phyloP scores from a whole-genome alignment of 37 sponge, comb jelly and placozoan species.

The Aplysina aerophoba region DNA sequence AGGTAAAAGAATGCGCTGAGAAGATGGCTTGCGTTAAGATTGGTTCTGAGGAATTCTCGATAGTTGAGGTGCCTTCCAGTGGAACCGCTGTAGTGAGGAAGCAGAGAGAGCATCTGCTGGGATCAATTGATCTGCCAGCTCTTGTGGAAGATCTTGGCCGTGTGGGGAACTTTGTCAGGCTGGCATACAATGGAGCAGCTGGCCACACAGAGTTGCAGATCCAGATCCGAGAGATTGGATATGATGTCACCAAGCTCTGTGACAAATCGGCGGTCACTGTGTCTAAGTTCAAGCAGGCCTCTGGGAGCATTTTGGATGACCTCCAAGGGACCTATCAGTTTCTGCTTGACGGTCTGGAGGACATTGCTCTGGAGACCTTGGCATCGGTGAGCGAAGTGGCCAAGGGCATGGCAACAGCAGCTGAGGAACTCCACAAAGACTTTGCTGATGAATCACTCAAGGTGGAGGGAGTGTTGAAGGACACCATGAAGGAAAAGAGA shows the following conservation, averaged over 20 bases:
- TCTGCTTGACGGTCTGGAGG: slow-evolving; percentile 54
- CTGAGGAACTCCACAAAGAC: slow-evolving; percentile 39
- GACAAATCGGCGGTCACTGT: slow-evolving; percentile 65
- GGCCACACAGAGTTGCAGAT: slow-evolving; percentile 47
- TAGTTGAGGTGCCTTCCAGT: neutral
- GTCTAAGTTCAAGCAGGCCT: slow-evolving; percentile 48
- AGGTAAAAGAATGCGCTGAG: too few species aligned
- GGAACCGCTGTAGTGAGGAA: neutral
- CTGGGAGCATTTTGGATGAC: slow-evolving; percentile 41
- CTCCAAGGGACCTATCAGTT: slow-evolving; percentile 58
- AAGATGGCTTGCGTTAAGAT: too few species aligned
- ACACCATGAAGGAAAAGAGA: slow-evolving; percentile 1
- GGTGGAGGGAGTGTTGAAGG: slow-evolving; percentile 15
- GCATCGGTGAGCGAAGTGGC: slow-evolving; percentile 48
- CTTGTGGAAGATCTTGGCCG: neutral
- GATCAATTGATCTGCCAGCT: neutral
- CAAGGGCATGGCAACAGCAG: slow-evolving; percentile 52
- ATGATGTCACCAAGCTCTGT: slow-evolving; percentile 68
- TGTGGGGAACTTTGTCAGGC: neutral
- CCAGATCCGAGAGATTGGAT: slow-evolving; percentile 55
- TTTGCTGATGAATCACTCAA: slow-evolving; percentile 47
- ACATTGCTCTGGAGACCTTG: slow-evolving; percentile 61
- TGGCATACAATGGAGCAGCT: neutral
- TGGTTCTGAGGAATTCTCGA: neutral
- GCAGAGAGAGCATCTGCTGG: neutral